These are phyloP conservation scores for Mallotus villosus DNA, from an alignment of 2,797 vertebrate species.

Conservation along the genomic window DNA sequence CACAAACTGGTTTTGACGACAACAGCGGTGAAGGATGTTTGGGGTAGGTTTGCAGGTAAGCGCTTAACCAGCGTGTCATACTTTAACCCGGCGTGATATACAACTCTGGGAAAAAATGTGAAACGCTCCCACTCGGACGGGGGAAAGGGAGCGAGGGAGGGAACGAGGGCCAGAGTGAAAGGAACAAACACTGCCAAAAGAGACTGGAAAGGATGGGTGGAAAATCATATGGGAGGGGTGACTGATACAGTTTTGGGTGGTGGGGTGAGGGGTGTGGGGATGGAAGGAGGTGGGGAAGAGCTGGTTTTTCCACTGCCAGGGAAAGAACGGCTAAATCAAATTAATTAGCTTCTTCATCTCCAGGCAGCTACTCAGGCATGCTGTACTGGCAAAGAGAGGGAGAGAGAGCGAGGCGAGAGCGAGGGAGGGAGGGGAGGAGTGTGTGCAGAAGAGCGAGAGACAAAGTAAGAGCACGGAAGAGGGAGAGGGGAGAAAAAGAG, in stretches of 20 bases:
- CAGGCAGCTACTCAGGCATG: slow-evolving; percentile 79
- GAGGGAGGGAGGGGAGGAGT: slow-evolving; percentile 13
- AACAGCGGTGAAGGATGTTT: not conserved
- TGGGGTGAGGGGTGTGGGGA: slow-evolving; percentile 21
- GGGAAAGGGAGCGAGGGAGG: slow-evolving; percentile 4
- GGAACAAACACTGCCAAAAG: slow-evolving; percentile 55
- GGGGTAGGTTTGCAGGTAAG: slow-evolving; percentile 5
- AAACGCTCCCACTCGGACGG: slow-evolving; percentile 38
- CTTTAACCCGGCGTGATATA: slow-evolving; percentile 27
- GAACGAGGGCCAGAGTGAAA: slow-evolving; percentile 33
- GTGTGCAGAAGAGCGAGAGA: slow-evolving; percentile 4
- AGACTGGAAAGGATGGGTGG: slow-evolving; percentile 78
- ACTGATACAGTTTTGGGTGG: slow-evolving; percentile 60
- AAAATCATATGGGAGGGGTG: slow-evolving; percentile 80
- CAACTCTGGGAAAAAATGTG: slow-evolving; percentile 28
- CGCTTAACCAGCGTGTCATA: slow-evolving; percentile 17
- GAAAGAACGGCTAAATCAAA: slow-evolving; percentile 80
- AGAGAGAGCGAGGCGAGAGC: slow-evolving; percentile 26
- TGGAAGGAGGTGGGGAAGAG: slow-evolving; percentile 27
- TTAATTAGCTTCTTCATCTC: slow-evolving; percentile 85
- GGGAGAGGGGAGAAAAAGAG: slow-evolving; percentile 14
- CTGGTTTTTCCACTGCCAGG: slow-evolving; percentile 79
- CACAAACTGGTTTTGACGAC: slow-evolving; percentile 32
- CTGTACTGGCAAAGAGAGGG: slow-evolving; percentile 62
- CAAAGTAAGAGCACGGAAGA: not conserved